Base-by-base conservation (phyloP, 2,797 vertebrate species). In the Melanotaenia pygmaea region DNA sequence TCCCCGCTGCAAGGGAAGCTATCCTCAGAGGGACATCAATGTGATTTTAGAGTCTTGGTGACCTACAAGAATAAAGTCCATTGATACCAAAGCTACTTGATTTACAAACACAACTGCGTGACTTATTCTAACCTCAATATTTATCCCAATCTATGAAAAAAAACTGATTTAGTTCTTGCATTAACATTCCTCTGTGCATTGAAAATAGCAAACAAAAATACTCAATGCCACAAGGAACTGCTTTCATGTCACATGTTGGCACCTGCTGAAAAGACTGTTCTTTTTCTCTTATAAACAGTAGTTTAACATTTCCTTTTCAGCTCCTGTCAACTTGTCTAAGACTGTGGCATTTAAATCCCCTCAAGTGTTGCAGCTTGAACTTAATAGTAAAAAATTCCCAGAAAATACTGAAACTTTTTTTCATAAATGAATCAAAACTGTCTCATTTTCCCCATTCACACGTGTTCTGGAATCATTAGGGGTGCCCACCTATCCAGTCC, bases 151-250 rank as follows among this genome's bases (percentile, higher is more conserved):
- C 22, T 53, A 13, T 13, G 24, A 56, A 35, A n/a, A 30, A 28
- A 30, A 67, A 9, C 32, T 62, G 59, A 45, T 59, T 37, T 1
- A 5, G 12, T 16, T 18, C 20, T 35, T 5, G 6, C 22, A 6
- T 20, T 12, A 47, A 10, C 14, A 22, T 47, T n/a, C 34, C 24
- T 24, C 24, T 30, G 20, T 35, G 26, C 8, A 24, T 9, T 28
- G 50, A 61, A 61, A 59, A 58, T 18, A 59, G 45, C 24, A 59
- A 60, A 54, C 34, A 47, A 24, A 35, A 30, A 50, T 18, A 43
- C 28, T 64, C 45, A 16, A 22, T 20, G 32, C 12, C 20, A 12
- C 7, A 35, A 1, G 50, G 9, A 24, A 11, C 50, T 3, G 20
- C 50, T 53, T 11, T 53, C 3, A 4, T 24, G 10, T 24, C n/a